Evolutionary conservation across 1,140 invertebrate species (phyloP).

Genomic region (Magallana ariakensis): DNA sequence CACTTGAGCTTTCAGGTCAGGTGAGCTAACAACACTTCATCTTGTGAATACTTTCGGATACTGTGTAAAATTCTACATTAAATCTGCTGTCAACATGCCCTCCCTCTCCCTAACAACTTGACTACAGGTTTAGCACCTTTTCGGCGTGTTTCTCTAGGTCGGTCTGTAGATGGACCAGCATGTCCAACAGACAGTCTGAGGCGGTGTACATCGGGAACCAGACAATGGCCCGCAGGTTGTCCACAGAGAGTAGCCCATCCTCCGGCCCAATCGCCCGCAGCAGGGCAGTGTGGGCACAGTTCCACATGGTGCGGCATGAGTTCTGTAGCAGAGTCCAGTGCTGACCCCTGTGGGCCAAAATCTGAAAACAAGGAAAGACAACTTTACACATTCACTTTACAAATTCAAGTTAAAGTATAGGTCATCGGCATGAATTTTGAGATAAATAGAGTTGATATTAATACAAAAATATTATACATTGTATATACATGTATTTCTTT

Average conservation of each 20-base stretch:
- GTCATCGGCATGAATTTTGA: too few relatives aligned
- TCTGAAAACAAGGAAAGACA: constrained; percentile 64
- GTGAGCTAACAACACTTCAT: too few relatives aligned
- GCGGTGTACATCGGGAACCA: constrained; percentile 74
- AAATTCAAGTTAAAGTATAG: too few relatives aligned
- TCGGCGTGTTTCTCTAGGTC: constrained; percentile 66
- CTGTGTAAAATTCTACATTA: too few relatives aligned
- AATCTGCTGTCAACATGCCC: neutral
- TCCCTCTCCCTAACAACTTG: neutral
- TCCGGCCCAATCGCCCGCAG: constrained; percentile 67
- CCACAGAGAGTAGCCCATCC: constrained; percentile 69
- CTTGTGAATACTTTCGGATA: too few relatives aligned
- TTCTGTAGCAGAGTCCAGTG: constrained; percentile 80
- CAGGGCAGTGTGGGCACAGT: constrained; percentile 76
- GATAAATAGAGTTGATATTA: too few relatives aligned
- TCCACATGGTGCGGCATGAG: constrained; percentile 74
- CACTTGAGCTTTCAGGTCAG: too few relatives aligned
- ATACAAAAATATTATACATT: too few relatives aligned
- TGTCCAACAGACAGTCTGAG: constrained; percentile 77
- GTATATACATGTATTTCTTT: too few relatives aligned
- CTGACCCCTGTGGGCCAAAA: constrained; percentile 77
- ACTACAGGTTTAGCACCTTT: constrained; percentile 60
- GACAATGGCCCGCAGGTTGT: constrained; percentile 66
- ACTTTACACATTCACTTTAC: neutral
- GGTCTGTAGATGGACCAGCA: constrained; percentile 72